Conservation (phyloP, 1,140 invertebrate species). For the Caenorhabditis tropicalis region DNA sequence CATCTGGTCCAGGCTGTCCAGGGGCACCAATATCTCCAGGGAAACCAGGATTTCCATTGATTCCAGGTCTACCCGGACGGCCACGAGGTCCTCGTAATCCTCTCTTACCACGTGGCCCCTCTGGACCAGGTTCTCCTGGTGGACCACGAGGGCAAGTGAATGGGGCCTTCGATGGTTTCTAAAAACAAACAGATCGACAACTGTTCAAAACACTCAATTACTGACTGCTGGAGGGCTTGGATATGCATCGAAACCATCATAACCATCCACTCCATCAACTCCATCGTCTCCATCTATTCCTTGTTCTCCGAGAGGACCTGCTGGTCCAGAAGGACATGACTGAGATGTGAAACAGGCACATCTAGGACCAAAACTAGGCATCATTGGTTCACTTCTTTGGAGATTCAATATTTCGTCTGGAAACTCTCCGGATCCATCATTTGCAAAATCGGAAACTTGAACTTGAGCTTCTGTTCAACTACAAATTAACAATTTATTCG, state of each 20-base stretch:
- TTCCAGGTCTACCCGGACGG: conserved; percentile 24
- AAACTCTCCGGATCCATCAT: not conserved
- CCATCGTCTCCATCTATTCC: conserved; percentile 59
- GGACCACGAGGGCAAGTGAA: conserved; percentile 61
- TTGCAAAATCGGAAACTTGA: not conserved
- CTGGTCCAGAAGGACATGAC: conserved; percentile 60
- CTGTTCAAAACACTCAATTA: conserved; percentile 57
- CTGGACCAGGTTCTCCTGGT: conserved; percentile 57
- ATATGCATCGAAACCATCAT: conserved; percentile 58
- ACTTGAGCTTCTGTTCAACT: conserved; percentile 27
- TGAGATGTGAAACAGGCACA: conserved; percentile 60
- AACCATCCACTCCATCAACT: conserved; percentile 57
- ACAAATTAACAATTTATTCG: not conserved
- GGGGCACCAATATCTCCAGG: conserved; percentile 38
- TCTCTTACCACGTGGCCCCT: conserved; percentile 28
- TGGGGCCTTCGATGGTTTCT: conserved; percentile 15
- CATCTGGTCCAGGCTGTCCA: conserved; percentile 41
- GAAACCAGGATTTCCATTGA: conserved; percentile 35
- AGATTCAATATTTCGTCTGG: not conserved
- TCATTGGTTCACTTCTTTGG: conserved; percentile 8
- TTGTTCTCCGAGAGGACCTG: conserved; percentile 60
- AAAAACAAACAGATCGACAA: not conserved
- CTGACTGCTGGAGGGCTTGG: conserved; percentile 54
- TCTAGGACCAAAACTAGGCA: not conserved
- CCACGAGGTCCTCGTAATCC: conserved; percentile 10